Percentiles rank a stretch among this genome's conserved stretches.
These are phyloP conservation scores for Diarsia mendica DNA, from an alignment of 2,888 invertebrate species.

Conservation along the genomic window DNA sequence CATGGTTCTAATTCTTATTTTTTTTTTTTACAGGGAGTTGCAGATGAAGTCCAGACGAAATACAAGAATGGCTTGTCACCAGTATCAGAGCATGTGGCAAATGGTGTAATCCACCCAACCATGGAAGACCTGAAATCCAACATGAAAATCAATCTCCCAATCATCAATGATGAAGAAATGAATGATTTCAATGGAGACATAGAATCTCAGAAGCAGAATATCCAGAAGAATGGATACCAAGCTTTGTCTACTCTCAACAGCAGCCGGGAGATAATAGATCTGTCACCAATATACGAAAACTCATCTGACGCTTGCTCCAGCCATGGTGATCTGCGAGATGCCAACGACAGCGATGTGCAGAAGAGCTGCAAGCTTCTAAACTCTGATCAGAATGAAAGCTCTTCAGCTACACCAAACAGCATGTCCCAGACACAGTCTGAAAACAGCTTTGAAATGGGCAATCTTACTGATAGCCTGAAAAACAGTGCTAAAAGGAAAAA, in stretches of 20 bases:
- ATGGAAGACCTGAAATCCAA: slow-evolving; percentile 87
- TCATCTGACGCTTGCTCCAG: slow-evolving; percentile 89
- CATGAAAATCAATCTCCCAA: slow-evolving; percentile 87
- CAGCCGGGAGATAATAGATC: slow-evolving; percentile 86
- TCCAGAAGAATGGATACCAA: slow-evolving; percentile 85
- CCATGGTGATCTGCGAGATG: slow-evolving; percentile 84
- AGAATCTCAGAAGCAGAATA: slow-evolving; percentile 69
- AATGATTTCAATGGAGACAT: slow-evolving; percentile 75
- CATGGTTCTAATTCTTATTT: background rate
- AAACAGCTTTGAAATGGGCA: slow-evolving; percentile 87
- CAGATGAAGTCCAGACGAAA: slow-evolving; percentile 85
- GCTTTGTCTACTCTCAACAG: slow-evolving; percentile 78
- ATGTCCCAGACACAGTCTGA: slow-evolving; percentile 88
- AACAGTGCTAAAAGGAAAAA: slow-evolving; percentile 90
- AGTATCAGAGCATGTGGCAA: slow-evolving; percentile 84
- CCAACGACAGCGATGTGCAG: slow-evolving; percentile 80
- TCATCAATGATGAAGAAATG: slow-evolving; percentile 87
- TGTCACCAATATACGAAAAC: slow-evolving; percentile 89
- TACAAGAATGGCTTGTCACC: slow-evolving; percentile 86
- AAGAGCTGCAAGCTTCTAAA: slow-evolving; percentile 82
- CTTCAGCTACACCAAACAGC: slow-evolving; percentile 85
- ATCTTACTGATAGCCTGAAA: slow-evolving; percentile 85
- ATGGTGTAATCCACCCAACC: slow-evolving; percentile 85
- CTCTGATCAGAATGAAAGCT: slow-evolving; percentile 82
- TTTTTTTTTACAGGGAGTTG: slow-evolving; percentile 77